Percentiles rank a stretch among this genome's conserved stretches.
These are phyloP conservation scores for Chloebia gouldiae DNA, from an alignment of 2,113 vertebrate species.

Conservation along the genomic window DNA sequence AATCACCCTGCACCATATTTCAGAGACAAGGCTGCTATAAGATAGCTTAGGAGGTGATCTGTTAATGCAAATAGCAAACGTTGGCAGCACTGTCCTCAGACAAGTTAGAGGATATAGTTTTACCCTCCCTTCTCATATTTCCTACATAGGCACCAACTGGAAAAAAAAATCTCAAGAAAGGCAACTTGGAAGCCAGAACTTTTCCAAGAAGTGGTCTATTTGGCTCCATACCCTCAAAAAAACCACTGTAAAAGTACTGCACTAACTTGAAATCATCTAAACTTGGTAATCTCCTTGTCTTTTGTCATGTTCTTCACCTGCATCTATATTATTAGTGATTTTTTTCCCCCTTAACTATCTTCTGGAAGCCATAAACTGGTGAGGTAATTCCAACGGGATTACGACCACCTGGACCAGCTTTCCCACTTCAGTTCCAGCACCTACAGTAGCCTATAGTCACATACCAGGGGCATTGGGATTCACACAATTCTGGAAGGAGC, in stretches of 20 bases:
- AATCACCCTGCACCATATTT: background rate
- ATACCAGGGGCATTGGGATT: background rate
- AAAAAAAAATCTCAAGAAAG: background rate
- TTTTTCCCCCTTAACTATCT: background rate
- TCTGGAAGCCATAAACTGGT: background rate
- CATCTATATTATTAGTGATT: background rate
- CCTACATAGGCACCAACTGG: background rate
- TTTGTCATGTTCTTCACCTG: background rate
- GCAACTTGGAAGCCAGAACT: background rate
- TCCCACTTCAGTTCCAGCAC: background rate
- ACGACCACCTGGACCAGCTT: background rate
- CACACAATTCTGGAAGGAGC: background rate
- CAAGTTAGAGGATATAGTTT: background rate
- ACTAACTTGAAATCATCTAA: background rate
- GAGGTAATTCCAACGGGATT: background rate
- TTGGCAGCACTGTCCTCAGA: background rate
- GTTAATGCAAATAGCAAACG: background rate
- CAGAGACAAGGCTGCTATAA: background rate
- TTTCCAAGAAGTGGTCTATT: background rate
- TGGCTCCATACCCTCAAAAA: background rate
- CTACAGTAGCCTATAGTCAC: background rate
- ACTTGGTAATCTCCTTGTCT: background rate
- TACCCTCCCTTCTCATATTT: background rate
- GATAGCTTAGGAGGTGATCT: background rate
- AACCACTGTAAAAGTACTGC: background rate